These are phyloP conservation scores for Tenrec ecaudatus DNA, from an alignment of 2,113 vertebrate genomes.

Conservation along the genomic window DNA sequence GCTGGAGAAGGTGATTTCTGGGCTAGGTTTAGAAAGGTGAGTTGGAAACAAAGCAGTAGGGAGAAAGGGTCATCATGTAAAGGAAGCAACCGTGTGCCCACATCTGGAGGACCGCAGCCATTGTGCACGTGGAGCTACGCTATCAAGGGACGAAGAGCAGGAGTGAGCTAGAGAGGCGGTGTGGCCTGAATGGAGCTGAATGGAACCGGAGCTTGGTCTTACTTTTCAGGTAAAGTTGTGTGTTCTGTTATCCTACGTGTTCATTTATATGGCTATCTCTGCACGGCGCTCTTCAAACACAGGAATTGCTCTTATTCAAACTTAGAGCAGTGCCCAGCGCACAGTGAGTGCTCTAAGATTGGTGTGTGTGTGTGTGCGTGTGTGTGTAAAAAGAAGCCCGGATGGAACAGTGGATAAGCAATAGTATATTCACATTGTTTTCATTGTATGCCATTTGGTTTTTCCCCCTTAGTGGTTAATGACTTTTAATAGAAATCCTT, in stretches of 20 bases:
- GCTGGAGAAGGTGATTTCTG: constrained; percentile 14
- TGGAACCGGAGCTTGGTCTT: constrained; percentile 3
- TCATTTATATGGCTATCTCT: constrained; percentile 31
- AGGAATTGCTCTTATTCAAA: background rate
- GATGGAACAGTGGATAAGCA: background rate
- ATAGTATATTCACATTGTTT: constrained; percentile 34
- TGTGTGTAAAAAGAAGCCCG: background rate
- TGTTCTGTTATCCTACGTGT: background rate
- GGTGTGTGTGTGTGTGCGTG: background rate
- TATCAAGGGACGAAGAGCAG: background rate
- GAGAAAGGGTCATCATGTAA: constrained; percentile 38
- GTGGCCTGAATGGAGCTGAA: background rate
- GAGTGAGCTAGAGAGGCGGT: background rate
- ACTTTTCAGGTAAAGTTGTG: constrained; percentile 26
- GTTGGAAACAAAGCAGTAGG: background rate
- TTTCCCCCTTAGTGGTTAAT: constrained; percentile 2
- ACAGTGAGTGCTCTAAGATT: background rate
- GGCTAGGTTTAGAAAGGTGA: background rate
- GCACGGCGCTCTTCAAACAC: constrained; percentile 4
- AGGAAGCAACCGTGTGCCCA: constrained; percentile 29
- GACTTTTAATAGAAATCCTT: constrained; percentile 52
- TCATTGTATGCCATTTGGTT: background rate
- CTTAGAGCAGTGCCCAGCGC: background rate
- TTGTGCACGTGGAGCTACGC: background rate
- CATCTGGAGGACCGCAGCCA: background rate